A percentile compares a stretch with the other conserved stretches of the same genome.
phyloP scores from a whole-genome alignment of 2,888 invertebrate species.

The Epinotia ramella region DNA sequence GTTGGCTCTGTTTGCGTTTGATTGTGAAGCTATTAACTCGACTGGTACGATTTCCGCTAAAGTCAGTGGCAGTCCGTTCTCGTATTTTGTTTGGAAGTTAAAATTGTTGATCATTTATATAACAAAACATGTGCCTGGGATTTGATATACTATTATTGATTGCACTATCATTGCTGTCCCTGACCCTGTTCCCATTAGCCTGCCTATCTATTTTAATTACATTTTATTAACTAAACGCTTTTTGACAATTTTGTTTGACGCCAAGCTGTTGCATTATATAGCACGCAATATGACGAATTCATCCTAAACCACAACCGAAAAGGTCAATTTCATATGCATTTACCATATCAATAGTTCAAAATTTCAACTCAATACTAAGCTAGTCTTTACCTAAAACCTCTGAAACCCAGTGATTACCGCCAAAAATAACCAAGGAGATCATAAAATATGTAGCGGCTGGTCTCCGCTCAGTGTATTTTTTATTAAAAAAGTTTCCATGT shows the following conservation, averaged over 20 bases:
- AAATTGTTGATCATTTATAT: background rate
- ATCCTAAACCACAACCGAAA: background rate
- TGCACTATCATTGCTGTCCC: too few relatives aligned
- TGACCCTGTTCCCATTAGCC: too few relatives aligned
- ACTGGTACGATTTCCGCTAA: conserved; percentile 12
- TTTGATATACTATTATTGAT: too few relatives aligned
- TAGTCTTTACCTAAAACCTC: background rate
- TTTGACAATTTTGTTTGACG: too few relatives aligned
- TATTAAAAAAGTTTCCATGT: conserved; percentile 76
- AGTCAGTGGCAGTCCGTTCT: background rate
- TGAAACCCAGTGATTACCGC: conserved; percentile 30
- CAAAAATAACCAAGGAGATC: conserved; percentile 53
- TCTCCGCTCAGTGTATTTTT: conserved; percentile 61
- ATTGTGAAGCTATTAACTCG: conserved; percentile 17
- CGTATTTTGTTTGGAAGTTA: background rate
- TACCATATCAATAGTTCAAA: background rate
- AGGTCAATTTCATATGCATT: background rate
- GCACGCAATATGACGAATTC: too few relatives aligned
- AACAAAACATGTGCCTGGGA: background rate
- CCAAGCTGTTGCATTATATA: too few relatives aligned
- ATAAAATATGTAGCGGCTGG: conserved; percentile 61
- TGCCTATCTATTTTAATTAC: too few relatives aligned
- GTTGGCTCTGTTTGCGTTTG: conserved; percentile 22
- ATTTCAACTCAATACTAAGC: background rate
- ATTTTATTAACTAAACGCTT: too few relatives aligned